Base-by-base conservation (phyloP, 2,888 invertebrate genomes). In the Metalampra italica region DNA sequence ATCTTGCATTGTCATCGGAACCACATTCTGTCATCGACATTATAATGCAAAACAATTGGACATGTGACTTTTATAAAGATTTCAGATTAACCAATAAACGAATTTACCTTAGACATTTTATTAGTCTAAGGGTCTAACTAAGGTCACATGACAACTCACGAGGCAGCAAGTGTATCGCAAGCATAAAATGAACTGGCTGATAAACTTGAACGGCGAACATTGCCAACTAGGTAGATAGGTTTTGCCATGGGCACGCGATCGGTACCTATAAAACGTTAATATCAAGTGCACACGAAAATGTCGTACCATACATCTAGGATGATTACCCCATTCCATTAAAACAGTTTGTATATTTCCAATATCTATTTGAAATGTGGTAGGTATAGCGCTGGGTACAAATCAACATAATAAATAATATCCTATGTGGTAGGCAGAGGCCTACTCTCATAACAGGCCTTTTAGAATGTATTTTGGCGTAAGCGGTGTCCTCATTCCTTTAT, bases 171-270 rank as follows among this genome's bases (percentile, higher is more conserved):
- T 74, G 75, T 82, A 83, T 82, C 78, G 78, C 78, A 81, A 85
- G 75, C 67, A 78, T 66, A 68, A 76, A 76, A 68, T 70, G 66
- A 71, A 82, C 84, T 80, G 80, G 68, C 81, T 78, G 75, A 76
- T 70, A 73, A 74, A 22, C 3, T 22, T 68, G 68, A 76, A 72
- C 70, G 68, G 67, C 61, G 72, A 75, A 75, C 70, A 77, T 81
- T 77, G 78, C 74, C 75, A 78, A 82, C 79, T 78, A 70, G 76
- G 76, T 81, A 77, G 78, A 76, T 83, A 84, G 80, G 74, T 82
- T 82, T 80, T 76, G 76, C 77, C 69, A 68, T 70, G 68, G 73
- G 65, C 87, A 85, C 86, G 86, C 86, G 84, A 87, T 80, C 75
- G 59, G 68, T 67, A 67, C 64, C 65, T 59, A 62, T 59, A 62